Percentiles rank a stretch among this genome's conserved stretches.
phyloP scores from a whole-genome alignment of 2,113 vertebrate species.

The Microtus richardsoni region DNA sequence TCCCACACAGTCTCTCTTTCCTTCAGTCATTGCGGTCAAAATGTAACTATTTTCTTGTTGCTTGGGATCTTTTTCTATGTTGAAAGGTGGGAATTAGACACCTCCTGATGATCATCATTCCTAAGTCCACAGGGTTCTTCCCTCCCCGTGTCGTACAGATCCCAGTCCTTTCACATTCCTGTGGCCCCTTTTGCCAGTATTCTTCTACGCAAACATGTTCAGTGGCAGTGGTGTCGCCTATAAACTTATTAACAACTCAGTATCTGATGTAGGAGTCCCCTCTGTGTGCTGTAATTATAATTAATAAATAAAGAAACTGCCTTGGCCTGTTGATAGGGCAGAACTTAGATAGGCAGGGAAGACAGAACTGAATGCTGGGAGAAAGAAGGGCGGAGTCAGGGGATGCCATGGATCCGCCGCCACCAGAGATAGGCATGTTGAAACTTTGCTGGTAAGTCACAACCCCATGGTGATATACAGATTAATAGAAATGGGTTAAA shows the following conservation, averaged over 20 bases:
- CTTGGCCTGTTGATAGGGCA: too few species aligned
- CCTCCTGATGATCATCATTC: background rate
- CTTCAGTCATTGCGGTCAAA: background rate
- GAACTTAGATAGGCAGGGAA: too few species aligned
- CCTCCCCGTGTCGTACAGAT: background rate
- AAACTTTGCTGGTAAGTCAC: too few species aligned
- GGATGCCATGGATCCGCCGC: too few species aligned
- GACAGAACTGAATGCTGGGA: too few species aligned
- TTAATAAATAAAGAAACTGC: too few species aligned
- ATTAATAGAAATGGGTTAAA: too few species aligned
- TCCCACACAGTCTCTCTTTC: background rate
- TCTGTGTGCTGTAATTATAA: too few species aligned
- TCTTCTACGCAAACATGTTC: background rate
- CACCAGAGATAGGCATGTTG: too few species aligned
- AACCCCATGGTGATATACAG: too few species aligned
- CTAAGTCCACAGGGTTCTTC: background rate
- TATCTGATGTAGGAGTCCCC: too few species aligned
- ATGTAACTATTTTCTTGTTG: background rate
- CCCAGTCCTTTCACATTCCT: background rate
- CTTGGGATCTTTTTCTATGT: background rate
- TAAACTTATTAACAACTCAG: conserved; percentile 36
- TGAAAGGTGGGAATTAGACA: background rate
- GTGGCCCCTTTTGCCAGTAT: background rate
- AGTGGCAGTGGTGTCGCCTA: background rate
- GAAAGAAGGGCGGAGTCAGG: too few species aligned